phyloP scores from a whole-genome alignment of 2,113 vertebrate species.

The Petromus typicus region DNA sequence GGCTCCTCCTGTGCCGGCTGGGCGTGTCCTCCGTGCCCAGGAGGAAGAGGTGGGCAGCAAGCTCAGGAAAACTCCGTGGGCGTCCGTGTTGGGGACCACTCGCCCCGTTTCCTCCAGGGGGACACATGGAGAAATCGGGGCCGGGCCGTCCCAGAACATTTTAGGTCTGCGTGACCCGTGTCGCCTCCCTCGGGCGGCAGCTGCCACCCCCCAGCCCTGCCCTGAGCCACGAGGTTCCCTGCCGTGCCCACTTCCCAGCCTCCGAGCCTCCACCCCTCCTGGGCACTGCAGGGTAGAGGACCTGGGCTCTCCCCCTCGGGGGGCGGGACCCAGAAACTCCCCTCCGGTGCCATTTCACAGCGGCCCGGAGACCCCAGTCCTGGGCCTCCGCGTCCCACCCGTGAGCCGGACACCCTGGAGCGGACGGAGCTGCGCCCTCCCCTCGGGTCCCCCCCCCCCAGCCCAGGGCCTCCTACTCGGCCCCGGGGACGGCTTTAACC shows the following conservation, averaged over 20 bases:
- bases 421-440: not conserved
- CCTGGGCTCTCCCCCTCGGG: not conserved
- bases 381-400: not conserved
- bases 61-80: not conserved
- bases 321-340: not conserved
- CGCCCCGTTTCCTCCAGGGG: not conserved
- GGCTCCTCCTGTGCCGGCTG: too few species aligned
- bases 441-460: not conserved
- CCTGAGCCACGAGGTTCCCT: not conserved
- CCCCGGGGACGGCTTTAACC: too few species aligned
- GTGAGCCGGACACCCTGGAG: not conserved
- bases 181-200: not conserved
- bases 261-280: rapidly evolving
- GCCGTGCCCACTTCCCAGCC: not conserved
- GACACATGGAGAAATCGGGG: not conserved
- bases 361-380: not conserved
- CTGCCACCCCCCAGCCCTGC: not conserved
- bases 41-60: not conserved
- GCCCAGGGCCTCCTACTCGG: too few species aligned
- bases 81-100: too few species aligned
- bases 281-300: not conserved
- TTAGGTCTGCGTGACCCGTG: not conserved
- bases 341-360: not conserved
- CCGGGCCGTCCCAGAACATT: not conserved
- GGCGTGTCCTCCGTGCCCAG: not conserved